Percentiles rank a stretch among this genome's conserved stretches.
These are phyloP conservation scores for Dione vanillae DNA, from an alignment of 2,888 invertebrate genomes.

Conservation along the genomic window DNA sequence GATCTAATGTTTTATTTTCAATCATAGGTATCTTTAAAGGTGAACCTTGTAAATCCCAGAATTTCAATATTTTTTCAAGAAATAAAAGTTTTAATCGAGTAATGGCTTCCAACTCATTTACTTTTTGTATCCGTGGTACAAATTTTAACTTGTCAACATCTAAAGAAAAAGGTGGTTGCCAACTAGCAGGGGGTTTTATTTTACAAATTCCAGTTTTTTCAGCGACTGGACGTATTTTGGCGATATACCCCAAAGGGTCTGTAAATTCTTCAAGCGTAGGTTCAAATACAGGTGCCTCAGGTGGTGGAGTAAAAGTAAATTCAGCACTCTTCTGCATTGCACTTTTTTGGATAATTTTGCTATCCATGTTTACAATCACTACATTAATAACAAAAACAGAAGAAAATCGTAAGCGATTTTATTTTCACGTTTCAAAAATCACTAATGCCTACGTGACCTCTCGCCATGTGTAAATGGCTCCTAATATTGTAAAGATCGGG, in stretches of 20 bases:
- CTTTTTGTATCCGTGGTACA: constrained; percentile 81
- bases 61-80: constrained; percentile 88
- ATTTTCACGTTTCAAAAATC: constrained; percentile 39
- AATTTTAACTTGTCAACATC: constrained; percentile 87
- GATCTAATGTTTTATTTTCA: constrained; percentile 88
- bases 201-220: constrained; percentile 90
- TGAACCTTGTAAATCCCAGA: constrained; percentile 89
- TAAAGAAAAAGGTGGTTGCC: constrained; percentile 92
- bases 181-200: constrained; percentile 89
- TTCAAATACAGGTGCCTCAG: constrained; percentile 89
- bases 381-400: constrained; percentile 37
- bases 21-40: constrained; percentile 87
- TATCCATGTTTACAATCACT: constrained; percentile 66
- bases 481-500: constrained; percentile 54
- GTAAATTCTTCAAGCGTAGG: constrained; percentile 89
- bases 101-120: constrained; percentile 86
- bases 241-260: constrained; percentile 89
- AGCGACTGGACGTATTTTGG: constrained; percentile 88
- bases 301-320: constrained; percentile 80
- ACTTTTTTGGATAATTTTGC: constrained; percentile 80
- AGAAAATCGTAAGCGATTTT: constrained; percentile 32
- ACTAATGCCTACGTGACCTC: constrained; percentile 79
- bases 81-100: constrained; percentile 89
- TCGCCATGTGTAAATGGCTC: constrained; percentile 82
- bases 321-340: constrained; percentile 81